These are phyloP conservation scores for Aphrocallistes beatrix DNA, from an alignment of 37 sponge, comb jelly and placozoan species.

Conservation along the genomic window DNA sequence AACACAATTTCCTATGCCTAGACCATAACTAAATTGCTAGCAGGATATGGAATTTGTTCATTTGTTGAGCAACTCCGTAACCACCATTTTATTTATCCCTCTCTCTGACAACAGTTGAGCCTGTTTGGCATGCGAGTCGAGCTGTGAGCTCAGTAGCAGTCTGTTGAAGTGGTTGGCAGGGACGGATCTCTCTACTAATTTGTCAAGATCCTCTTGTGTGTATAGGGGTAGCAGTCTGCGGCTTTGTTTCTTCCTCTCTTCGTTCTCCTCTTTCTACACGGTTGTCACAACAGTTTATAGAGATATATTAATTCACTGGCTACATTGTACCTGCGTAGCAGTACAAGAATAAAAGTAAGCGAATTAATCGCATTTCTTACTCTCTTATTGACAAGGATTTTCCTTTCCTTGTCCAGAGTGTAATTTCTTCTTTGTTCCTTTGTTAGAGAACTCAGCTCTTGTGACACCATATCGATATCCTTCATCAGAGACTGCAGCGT, in stretches of 20 bases:
- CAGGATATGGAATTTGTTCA: background rate
- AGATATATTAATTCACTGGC: too few relatives aligned
- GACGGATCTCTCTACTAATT: background rate
- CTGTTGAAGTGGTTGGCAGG: background rate
- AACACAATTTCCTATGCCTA: too few relatives aligned
- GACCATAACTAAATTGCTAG: too few relatives aligned
- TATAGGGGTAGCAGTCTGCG: background rate
- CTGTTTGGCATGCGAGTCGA: background rate
- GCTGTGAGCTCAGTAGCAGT: background rate
- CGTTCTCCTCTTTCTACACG: background rate
- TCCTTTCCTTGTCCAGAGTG: background rate
- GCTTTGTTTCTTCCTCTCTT: background rate
- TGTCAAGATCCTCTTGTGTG: conserved; percentile 4
- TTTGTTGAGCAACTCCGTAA: background rate
- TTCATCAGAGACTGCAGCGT: background rate
- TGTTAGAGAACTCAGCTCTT: background rate
- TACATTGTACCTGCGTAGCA: too few relatives aligned
- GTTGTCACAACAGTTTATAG: too few relatives aligned
- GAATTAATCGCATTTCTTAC: background rate
- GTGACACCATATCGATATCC: background rate
- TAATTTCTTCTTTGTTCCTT: background rate
- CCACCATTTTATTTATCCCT: background rate
- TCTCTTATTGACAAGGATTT: background rate
- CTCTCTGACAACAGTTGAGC: background rate
- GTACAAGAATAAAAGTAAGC: too few relatives aligned